Conservation (phyloP, 2,797 vertebrate species). For the Spinus olivaceus region DNA sequence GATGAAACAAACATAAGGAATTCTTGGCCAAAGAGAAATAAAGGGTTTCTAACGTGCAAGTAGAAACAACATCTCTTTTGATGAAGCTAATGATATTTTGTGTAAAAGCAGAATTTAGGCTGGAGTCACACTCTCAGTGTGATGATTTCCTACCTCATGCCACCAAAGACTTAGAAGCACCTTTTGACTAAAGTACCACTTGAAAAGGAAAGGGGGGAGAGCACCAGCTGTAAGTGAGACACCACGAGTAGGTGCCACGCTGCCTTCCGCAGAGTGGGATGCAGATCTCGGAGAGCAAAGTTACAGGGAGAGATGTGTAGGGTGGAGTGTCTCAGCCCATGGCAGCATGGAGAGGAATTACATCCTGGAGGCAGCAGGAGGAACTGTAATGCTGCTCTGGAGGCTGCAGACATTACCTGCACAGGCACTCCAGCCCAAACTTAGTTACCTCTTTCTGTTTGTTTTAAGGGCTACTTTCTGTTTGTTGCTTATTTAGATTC, state of each 20-base stretch:
- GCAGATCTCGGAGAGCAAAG: not conserved
- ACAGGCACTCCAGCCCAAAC: not conserved
- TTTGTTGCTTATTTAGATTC: not conserved
- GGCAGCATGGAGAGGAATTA: not conserved
- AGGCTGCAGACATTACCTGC: not conserved
- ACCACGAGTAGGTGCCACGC: not conserved
- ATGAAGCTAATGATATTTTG: not conserved
- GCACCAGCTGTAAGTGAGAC: not conserved
- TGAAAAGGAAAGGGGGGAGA: not conserved
- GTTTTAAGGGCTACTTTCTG: not conserved
- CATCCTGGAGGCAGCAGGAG: fast-evolving
- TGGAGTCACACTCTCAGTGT: not conserved
- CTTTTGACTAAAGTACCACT: not conserved
- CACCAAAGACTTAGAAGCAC: not conserved
- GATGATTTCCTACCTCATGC: not conserved
- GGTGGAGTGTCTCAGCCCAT: not conserved
- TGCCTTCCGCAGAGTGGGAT: not conserved
- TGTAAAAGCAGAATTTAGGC: not conserved
- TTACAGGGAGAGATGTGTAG: fast-evolving
- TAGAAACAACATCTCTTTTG: conserved; percentile 1
- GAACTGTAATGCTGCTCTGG: not conserved
- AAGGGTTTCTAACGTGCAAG: not conserved
- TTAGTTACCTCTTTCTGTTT: not conserved
- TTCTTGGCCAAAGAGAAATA: not conserved
- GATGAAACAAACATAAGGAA: conserved; percentile 21